A percentile compares a stretch with the other conserved stretches of the same genome.
These are phyloP conservation scores for Nebria brevicollis DNA, from an alignment of 2,888 invertebrate genomes.

Conservation along the genomic window DNA sequence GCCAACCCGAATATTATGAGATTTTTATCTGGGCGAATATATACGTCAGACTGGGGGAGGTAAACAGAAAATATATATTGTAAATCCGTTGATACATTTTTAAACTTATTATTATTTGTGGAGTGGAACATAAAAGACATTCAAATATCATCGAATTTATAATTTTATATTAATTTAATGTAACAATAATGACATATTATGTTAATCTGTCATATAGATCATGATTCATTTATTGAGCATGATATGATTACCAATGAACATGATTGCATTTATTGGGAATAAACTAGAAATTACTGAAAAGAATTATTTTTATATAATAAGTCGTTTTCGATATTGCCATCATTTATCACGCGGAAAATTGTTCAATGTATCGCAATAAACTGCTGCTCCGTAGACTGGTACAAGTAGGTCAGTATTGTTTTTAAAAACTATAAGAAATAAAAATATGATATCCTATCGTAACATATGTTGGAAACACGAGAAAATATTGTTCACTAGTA, in stretches of 20 bases:
- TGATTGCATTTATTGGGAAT: too few relatives aligned
- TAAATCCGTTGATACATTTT: conserved; percentile 7
- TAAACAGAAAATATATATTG: not conserved
- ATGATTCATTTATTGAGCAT: too few relatives aligned
- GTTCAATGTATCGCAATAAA: not conserved
- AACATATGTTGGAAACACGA: not conserved
- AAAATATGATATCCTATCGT: not conserved
- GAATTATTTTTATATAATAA: not conserved
- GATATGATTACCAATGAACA: too few relatives aligned
- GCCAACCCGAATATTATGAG: conserved; percentile 5
- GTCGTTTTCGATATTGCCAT: not conserved
- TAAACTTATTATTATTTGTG: not conserved
- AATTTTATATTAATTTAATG: too few relatives aligned
- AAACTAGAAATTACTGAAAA: not conserved
- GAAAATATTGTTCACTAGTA: not conserved
- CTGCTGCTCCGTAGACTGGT: not conserved
- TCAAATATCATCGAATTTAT: too few relatives aligned
- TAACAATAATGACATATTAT: too few relatives aligned
- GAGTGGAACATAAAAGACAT: too few relatives aligned
- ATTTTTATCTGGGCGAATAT: conserved; percentile 20
- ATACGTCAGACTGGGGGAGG: not conserved
- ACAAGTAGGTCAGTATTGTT: not conserved
- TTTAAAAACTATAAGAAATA: not conserved
- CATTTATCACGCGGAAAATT: conserved; percentile 1
- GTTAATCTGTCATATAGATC: too few relatives aligned